phyloP scores from a whole-genome alignment of 2,888 invertebrate genomes.

The Caenorhabditis sp. region DNA sequence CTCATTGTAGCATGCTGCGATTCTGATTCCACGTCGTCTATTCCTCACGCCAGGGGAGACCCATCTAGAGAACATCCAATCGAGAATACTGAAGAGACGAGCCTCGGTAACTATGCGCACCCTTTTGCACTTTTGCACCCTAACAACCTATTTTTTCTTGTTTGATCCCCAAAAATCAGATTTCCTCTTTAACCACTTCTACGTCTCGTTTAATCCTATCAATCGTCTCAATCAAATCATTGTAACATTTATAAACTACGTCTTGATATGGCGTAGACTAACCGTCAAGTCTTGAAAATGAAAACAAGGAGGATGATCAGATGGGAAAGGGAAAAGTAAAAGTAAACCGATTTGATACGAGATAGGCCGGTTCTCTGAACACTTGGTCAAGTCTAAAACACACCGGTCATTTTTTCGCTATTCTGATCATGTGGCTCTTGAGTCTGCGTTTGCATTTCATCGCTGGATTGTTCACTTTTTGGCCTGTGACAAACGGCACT shows the following conservation, averaged over 20 bases:
- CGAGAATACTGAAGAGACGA: slow-evolving; percentile 47
- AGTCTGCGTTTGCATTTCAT: too few species aligned
- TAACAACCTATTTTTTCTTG: not conserved
- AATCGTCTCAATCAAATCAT: not conserved
- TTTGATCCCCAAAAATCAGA: not conserved
- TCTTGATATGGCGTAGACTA: slow-evolving; percentile 7
- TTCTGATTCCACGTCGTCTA: slow-evolving; percentile 46
- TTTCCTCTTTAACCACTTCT: slow-evolving; percentile 24
- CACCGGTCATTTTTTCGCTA: too few species aligned
- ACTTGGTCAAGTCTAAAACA: slow-evolving; percentile 23
- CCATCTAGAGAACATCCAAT: slow-evolving; percentile 38
- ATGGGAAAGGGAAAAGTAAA: not conserved
- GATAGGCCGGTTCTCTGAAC: slow-evolving; percentile 15
- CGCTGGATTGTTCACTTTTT: too few species aligned
- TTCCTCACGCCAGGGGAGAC: slow-evolving; percentile 26
- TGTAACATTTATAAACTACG: slow-evolving; percentile 21
- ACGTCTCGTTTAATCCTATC: slow-evolving; percentile 33
- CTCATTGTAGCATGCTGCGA: slow-evolving; percentile 44
- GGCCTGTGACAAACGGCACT: too few species aligned
- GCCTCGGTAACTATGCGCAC: slow-evolving; percentile 31
- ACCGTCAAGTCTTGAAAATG: not conserved
- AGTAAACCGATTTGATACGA: not conserved
- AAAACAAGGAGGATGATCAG: not conserved
- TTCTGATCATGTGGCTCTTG: too few species aligned
- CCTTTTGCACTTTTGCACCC: not conserved